Percentiles rank a stretch among this genome's conserved stretches.
phyloP scores from a whole-genome alignment of 2,888 invertebrate species.

The Agriotes lineatus region DNA sequence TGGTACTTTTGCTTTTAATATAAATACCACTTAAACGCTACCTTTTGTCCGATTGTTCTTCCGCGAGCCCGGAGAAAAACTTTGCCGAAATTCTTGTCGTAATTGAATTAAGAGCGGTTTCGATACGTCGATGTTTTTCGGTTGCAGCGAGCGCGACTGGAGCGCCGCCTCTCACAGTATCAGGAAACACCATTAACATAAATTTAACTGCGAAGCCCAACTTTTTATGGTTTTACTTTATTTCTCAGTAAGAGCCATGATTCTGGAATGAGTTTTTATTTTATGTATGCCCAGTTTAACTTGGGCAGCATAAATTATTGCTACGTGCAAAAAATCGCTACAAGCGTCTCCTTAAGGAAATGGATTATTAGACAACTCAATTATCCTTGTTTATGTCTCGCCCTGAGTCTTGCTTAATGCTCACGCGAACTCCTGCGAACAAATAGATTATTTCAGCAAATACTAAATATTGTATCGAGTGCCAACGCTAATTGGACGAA shows the following conservation, averaged over 20 bases:
- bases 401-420: not conserved
- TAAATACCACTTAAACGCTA: slow-evolving; percentile 28
- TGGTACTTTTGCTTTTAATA: slow-evolving; percentile 31
- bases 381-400: not conserved
- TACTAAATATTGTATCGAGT: not conserved
- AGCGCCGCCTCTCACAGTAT: slow-evolving; percentile 45
- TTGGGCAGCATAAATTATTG: slow-evolving; percentile 49
- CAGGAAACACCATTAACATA: slow-evolving; percentile 58
- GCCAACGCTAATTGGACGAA: not conserved
- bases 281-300: slow-evolving; percentile 54
- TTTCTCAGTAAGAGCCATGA: slow-evolving; percentile 53
- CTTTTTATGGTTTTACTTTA: slow-evolving; percentile 59
- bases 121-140: slow-evolving; percentile 44
- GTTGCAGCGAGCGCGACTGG: slow-evolving; percentile 43
- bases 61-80: not conserved
- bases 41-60: slow-evolving; percentile 5
- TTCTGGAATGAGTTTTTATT: slow-evolving; percentile 55
- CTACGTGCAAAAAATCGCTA: slow-evolving; percentile 25
- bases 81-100: slow-evolving; percentile 1
- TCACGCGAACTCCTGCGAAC: not conserved
- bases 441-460: not conserved
- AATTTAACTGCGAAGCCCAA: slow-evolving; percentile 56
- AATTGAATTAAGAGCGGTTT: slow-evolving; percentile 36
- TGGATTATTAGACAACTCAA: not conserved
- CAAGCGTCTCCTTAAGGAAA: not conserved